A percentile compares a stretch with the other conserved stretches of the same genome.
Conservation (phyloP, 2,113 vertebrate species). For the Heterotilapia buettikoferi region DNA sequence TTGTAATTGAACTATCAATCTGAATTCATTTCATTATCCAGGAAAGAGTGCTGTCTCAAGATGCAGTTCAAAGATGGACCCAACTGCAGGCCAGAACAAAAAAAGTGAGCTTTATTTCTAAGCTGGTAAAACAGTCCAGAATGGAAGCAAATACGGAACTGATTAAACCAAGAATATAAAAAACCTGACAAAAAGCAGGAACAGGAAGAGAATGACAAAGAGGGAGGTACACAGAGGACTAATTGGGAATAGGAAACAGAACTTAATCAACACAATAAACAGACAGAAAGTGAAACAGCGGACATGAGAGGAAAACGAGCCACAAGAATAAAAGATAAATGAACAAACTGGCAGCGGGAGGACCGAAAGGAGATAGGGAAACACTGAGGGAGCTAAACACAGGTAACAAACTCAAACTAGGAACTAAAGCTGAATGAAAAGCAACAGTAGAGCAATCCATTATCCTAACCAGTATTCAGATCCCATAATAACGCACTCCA, state of each 20-base stretch:
- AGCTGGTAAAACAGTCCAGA: background rate
- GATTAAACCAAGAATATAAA: background rate
- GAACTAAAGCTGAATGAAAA: background rate
- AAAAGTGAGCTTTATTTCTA: background rate
- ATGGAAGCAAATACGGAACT: background rate
- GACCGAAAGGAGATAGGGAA: background rate
- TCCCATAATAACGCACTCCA: background rate
- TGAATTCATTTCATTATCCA: background rate
- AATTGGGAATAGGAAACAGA: background rate
- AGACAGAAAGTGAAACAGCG: background rate
- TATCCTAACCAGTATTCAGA: background rate
- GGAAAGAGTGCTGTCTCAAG: background rate
- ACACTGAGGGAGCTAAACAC: background rate
- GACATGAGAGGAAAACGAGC: background rate
- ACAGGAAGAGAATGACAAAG: background rate
- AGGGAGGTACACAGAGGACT: background rate
- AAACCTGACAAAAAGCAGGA: background rate
- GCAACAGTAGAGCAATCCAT: background rate
- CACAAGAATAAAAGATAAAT: background rate
- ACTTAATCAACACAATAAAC: background rate
- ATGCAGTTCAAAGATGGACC: background rate
- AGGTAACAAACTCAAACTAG: background rate
- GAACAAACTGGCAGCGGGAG: background rate
- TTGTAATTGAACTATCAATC: background rate
- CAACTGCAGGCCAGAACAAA: background rate